Evolutionary conservation across 92 coral and sea anemone species (phyloP), one percentile per base, ranked within the genome.

Genomic region (Montipora capitata): DNA sequence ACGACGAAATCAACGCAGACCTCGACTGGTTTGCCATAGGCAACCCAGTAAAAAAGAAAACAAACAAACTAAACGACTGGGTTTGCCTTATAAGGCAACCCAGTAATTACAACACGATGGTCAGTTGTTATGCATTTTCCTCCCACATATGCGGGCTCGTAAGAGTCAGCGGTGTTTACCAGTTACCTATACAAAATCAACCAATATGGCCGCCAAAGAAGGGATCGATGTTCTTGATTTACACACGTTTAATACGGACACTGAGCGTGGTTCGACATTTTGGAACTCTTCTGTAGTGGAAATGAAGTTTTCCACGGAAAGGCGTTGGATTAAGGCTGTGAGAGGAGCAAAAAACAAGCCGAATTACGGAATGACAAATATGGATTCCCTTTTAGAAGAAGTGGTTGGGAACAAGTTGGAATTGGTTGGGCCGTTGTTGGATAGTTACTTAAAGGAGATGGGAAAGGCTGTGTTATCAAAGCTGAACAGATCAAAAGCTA

Each of bases 291-390:
- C 82, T 71, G 70, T 81, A 3, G 38, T 75, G 14, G 92, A 92
- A 65, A 84, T 84, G 90, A 92, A 93, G 62, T 91, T 91, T 76
- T 74, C 85, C 44, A 64, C 62, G 48, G 94, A 91, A 64, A 39
- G 63, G 3, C 44, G 69, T 43, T 91, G 94, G 91, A 80, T 91
- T 9, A 91, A 86, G 67, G 40, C 88, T 54, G 91, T 91, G 10
- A 76, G 91, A 58, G 79, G 52, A 40, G 94, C 91, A 20, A 74
- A 87, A 74, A 64, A 77, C 27, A 91, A 91, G 68, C 94, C 91
- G 10, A 49, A 87, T 79, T 91, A 76, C 66, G 84, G 91, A 68
- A 91, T 92, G 95, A 63, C 38, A 17, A 80, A 92, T 71, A 71
- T 92, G 82, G 93, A 89, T 77, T 10, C 68, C 72, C 80, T 83